Conservation (phyloP, 2,113 vertebrate species). For the Phrynosoma platyrhinos region DNA sequence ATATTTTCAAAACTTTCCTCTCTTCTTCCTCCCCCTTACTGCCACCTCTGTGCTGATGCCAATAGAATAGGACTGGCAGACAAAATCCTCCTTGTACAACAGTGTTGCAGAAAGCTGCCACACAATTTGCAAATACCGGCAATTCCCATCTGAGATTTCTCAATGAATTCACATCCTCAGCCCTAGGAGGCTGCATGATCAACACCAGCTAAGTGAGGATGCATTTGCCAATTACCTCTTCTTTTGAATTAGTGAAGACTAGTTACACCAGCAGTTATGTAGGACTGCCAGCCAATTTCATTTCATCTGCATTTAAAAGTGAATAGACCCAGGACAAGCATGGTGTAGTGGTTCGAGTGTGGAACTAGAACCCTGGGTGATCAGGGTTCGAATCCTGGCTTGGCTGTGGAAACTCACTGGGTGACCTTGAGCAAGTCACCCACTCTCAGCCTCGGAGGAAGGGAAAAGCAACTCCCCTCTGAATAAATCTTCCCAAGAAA, state of each 20-base stretch:
- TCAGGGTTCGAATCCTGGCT: too few species aligned
- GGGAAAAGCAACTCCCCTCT: too few species aligned
- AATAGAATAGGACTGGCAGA: background rate
- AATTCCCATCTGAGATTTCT: conserved; percentile 14
- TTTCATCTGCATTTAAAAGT: too few species aligned
- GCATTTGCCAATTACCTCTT: conserved; percentile 22
- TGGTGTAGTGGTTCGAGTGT: too few species aligned
- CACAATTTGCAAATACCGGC: conserved; percentile 48
- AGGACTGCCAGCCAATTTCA: too few species aligned
- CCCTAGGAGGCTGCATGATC: background rate
- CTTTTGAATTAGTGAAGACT: background rate
- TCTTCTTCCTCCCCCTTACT: background rate
- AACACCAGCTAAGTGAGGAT: background rate
- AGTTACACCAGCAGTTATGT: too few species aligned
- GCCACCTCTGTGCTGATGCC: conserved; percentile 21
- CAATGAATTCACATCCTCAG: background rate
- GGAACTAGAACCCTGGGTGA: too few species aligned
- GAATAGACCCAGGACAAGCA: too few species aligned
- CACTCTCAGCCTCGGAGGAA: too few species aligned
- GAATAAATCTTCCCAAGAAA: too few species aligned
- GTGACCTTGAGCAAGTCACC: too few species aligned
- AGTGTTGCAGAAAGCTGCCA: background rate
- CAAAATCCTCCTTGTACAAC: background rate
- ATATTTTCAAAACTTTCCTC: conserved; percentile 39
- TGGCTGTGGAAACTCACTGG: too few species aligned